A percentile compares a stretch with the other conserved stretches of the same genome.
These are phyloP conservation scores for Scaptomyza hsui DNA, from an alignment of 1,140 invertebrate genomes.

Conservation along the genomic window DNA sequence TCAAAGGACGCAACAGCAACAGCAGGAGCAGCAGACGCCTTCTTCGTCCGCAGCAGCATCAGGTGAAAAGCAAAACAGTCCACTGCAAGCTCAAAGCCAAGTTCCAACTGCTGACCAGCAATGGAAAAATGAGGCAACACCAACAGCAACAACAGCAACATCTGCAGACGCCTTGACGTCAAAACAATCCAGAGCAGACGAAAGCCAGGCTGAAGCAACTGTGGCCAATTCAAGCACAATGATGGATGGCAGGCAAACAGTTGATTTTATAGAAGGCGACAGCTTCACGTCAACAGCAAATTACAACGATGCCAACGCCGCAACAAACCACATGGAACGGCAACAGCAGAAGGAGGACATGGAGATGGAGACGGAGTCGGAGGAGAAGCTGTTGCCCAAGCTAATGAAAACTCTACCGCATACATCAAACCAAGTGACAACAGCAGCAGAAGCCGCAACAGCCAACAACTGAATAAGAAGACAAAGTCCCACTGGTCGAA, in stretches of 20 bases:
- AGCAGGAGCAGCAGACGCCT: conserved; percentile 2
- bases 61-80: conserved; percentile 67
- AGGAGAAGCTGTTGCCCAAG: conserved; percentile 19
- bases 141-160: conserved; percentile 44
- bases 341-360: neutral
- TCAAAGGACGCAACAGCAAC: conserved; percentile 35
- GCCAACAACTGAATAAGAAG: conserved; percentile 58
- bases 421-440: conserved; percentile 77
- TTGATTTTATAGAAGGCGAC: conserved; percentile 80
- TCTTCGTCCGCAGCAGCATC: conserved; percentile 39
- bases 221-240: conserved; percentile 46
- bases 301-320: conserved; percentile 59
- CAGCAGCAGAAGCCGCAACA: conserved; percentile 58
- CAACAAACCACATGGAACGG: conserved; percentile 62
- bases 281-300: conserved; percentile 76
- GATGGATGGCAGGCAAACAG: conserved; percentile 79
- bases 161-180: conserved; percentile 54
- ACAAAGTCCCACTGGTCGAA: conserved; percentile 16
- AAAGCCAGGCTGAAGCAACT: conserved; percentile 11
- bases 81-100: conserved; percentile 36
- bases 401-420: conserved; percentile 75
- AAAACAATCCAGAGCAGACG: conserved; percentile 61
- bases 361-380: neutral
- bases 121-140: conserved; percentile 26
- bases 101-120: conserved; percentile 62